Percentiles rank a stretch among this genome's conserved stretches.
Evolutionary conservation across 2,888 invertebrate genomes (phyloP).

Genomic region (Furcula furcula): DNA sequence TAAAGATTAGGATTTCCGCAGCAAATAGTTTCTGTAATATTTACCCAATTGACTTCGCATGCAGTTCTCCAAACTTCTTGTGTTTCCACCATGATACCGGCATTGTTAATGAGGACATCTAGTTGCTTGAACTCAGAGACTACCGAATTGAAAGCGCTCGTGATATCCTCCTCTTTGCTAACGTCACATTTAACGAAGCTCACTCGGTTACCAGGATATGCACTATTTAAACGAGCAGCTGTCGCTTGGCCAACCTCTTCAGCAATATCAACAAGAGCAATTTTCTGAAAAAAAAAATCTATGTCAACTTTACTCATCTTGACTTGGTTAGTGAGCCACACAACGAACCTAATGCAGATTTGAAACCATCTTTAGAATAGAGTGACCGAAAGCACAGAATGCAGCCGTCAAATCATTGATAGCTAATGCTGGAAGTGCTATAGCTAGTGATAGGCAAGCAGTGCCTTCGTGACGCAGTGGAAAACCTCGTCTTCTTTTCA

Average conservation of each 20-base stretch:
- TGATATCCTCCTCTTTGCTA: constrained; percentile 30
- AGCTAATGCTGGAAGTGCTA: too few relatives aligned
- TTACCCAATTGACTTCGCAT: constrained; percentile 42
- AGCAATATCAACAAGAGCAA: constrained; percentile 40
- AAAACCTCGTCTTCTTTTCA: too few relatives aligned
- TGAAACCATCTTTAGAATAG: too few relatives aligned
- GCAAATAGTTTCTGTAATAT: too few relatives aligned
- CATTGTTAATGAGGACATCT: constrained; percentile 46
- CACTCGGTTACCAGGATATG: constrained; percentile 25
- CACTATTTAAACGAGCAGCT: constrained; percentile 25
- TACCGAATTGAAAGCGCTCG: constrained; percentile 28
- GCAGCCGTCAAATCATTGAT: too few relatives aligned
- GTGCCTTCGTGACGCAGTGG: too few relatives aligned
- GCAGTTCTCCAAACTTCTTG: constrained; percentile 33
- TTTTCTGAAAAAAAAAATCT: neutral
- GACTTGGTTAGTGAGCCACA: too few relatives aligned
- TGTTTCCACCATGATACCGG: constrained; percentile 41
- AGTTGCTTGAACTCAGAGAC: constrained; percentile 25
- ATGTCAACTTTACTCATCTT: too few relatives aligned
- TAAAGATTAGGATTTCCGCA: too few relatives aligned
- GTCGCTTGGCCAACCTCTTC: constrained; percentile 31
- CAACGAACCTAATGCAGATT: too few relatives aligned
- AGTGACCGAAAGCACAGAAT: too few relatives aligned
- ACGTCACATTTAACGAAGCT: constrained; percentile 40
- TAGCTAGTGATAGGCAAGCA: too few relatives aligned